Percentiles rank a stretch among this genome's conserved stretches.
Evolutionary conservation across 2,888 invertebrate genomes (phyloP).

Genomic region (Coleophora flavipennella): DNA sequence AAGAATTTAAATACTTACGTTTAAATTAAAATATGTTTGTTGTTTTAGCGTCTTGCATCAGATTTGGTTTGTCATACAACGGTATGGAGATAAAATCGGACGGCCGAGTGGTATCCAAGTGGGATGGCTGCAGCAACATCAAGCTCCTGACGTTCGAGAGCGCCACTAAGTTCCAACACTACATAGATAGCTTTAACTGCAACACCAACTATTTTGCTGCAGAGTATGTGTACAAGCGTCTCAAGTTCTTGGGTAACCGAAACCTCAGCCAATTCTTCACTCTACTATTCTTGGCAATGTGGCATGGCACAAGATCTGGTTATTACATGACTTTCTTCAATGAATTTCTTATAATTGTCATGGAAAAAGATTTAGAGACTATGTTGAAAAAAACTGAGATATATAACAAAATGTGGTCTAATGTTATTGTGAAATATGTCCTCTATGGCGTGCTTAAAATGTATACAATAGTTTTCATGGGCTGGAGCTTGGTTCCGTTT

Average conservation of each 20-base stretch:
- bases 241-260: constrained; percentile 91
- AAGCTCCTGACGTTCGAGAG: constrained; percentile 86
- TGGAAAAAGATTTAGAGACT: constrained; percentile 83
- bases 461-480: constrained; percentile 87
- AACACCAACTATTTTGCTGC: constrained; percentile 97
- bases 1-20: no score
- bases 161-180: constrained; percentile 87
- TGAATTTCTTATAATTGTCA: constrained; percentile 89
- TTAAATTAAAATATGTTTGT: constrained; percentile 3
- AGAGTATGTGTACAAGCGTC: constrained; percentile 93
- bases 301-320: constrained; percentile 97
- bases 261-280: constrained; percentile 86
- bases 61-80: constrained; percentile 88
- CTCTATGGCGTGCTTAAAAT: constrained; percentile 75
- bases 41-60: constrained; percentile 60
- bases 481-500: constrained; percentile 85
- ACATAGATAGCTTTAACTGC: constrained; percentile 93
- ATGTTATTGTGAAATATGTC: constrained; percentile 42
- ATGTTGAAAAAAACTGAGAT: constrained; percentile 66
- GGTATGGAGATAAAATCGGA: no score
- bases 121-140: constrained; percentile 95
- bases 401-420: constrained; percentile 56
- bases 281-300: constrained; percentile 89
- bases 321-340: constrained; percentile 94
- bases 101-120: constrained; percentile 46